Base-by-base conservation (phyloP, 2,113 vertebrate species). In the Ammospiza nelsoni region DNA sequence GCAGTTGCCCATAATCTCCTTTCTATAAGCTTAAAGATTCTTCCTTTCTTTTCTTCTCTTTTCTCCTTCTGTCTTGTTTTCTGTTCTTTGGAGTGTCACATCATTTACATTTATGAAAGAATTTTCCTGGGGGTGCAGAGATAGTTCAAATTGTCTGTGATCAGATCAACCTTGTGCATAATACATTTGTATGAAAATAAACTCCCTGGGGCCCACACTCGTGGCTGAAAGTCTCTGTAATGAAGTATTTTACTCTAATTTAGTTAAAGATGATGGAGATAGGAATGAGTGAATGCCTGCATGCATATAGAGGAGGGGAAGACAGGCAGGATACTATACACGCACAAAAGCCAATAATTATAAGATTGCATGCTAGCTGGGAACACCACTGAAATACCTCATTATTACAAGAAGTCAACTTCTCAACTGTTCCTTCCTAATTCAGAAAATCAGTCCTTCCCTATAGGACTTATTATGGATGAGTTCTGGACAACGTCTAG, bases 141-240 rank as follows among this genome's bases (percentile, higher is more conserved):
- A 97, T 96, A 95, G 95, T 95, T 95, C 94, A 98, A 97, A 98
- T 97, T 98, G 92, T 93, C 92, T 97, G 94, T 97, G 97, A 98
- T 98, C 96, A 95, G 97, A 98, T 98, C 97, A 98, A 97, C 95
- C 96, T 97, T 97, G 96, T 98, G 97, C 97, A 98, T 98, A 98
- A 98, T 98, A 96, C 94, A 97, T 98, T 97, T 94, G 84, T 97
- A 97, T 97, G 96, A 97, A 97, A 97, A 97, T 97, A 96, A 97
- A 97, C 91, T 97, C 97, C 97, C 96, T 55, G 63, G 96, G 95
- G 97, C 81, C 91, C 89, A 95, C 89, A 59, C 84, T 97, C 81
- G 28, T 91, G 90, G 94, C 97, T 97, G 97, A 97, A 97, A 87
- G 91, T 95, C 94, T 97, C 95, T 91, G 90, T 97, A 97, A 98